phyloP scores from a whole-genome alignment of 2,113 vertebrate genomes.

The Sylvietta virens region DNA sequence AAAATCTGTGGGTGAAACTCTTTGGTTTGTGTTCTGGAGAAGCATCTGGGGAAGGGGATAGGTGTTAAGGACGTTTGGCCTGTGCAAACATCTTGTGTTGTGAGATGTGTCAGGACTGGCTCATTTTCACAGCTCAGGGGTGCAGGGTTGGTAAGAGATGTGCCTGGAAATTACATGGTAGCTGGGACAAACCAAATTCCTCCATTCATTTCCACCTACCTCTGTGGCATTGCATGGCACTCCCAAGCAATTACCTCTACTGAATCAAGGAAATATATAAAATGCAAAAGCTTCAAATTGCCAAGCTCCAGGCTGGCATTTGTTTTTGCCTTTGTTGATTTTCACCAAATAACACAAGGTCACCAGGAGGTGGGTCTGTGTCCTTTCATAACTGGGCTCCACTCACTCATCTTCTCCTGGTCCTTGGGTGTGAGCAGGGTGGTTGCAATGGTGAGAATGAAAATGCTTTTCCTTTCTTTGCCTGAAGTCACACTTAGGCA shows the following conservation, averaged over 20 bases:
- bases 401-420: fast-evolving
- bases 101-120: background rate
- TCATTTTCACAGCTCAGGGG: background rate
- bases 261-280: background rate
- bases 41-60: background rate
- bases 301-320: background rate
- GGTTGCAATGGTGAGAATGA: background rate
- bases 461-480: background rate
- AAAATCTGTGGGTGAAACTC: background rate
- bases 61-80: background rate
- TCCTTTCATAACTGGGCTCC: background rate
- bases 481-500: background rate
- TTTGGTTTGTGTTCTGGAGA: background rate
- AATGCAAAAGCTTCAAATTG: background rate
- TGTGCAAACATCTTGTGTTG: background rate
- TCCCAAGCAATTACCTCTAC: background rate
- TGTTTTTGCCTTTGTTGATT: background rate
- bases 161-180: background rate
- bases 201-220: background rate
- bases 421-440: background rate
- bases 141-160: background rate
- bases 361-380: background rate
- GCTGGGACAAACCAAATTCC: background rate
- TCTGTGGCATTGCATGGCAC: background rate
- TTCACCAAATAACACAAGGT: background rate